Evolutionary conservation across 2,888 invertebrate species (phyloP), one percentile per base, ranked within the genome.

Genomic region (Drosophila testacea): DNA sequence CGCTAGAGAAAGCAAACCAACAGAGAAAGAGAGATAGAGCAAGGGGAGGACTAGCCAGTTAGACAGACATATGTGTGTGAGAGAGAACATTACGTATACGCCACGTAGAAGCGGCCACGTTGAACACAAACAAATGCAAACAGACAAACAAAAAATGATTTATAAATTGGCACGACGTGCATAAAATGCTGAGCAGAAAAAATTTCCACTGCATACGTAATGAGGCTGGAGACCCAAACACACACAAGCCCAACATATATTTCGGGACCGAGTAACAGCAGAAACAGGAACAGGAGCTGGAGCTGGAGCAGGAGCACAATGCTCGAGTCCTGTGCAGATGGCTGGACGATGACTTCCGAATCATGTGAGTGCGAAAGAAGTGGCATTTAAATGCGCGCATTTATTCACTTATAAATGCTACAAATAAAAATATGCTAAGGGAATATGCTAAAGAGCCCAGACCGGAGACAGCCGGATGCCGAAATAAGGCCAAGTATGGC

Each of bases 131-230:
- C 70, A 76, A 71, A 68, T 61, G 79, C 85, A 83, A 83, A 84
- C 88, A 87, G 88, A 79, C 85, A 84, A 84, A 84, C 83, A 84
- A 84, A 90, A 91, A 91, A 90, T 91, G 90, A 91, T 90, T 90
- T 91, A 90, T 90, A 90, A 90, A 90, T 90, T 90, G 90, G 87
- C 86, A 79, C 82, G 83, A 90, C 90, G 90, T 90, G 91, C 82
- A 91, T 82, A 88, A 90, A 91, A 90, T 90, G 82, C 79, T 83
- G 82, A 91, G 76, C 78, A 83, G 66, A 77, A 86, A 83, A 83
- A 76, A 72, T 71, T 88, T 79, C 78, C 81, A 86, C 86, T 85
- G 85, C 85, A 88, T 85, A 88, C 88, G 59, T 86, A 85, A 85
- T 88, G 79, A 79, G 83, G 42, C 77, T 73, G 69, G 62, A 75